Evolutionary conservation across 2,797 vertebrate genomes (phyloP).

Genomic region (Fundulus diaphanus): DNA sequence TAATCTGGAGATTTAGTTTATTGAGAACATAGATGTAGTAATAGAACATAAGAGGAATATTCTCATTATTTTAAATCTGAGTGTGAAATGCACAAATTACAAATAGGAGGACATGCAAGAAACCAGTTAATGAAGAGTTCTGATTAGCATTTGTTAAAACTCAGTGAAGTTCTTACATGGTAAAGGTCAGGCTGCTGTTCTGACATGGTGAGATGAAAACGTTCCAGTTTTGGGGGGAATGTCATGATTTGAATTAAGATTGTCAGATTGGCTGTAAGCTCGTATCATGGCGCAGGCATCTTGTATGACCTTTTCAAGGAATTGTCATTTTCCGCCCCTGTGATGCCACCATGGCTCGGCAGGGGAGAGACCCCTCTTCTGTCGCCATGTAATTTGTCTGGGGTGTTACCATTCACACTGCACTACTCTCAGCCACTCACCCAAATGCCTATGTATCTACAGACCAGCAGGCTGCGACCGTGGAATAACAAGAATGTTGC

Average conservation of each 20-base stretch:
- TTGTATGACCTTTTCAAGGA: slow-evolving; percentile 87
- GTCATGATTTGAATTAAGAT: slow-evolving; percentile 90
- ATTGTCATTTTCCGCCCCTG: slow-evolving; percentile 87
- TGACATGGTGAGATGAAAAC: slow-evolving; percentile 81
- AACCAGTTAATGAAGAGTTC: slow-evolving; percentile 76
- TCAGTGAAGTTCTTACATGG: slow-evolving; percentile 78
- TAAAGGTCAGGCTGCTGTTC: slow-evolving; percentile 81
- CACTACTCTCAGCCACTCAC: slow-evolving; percentile 70
- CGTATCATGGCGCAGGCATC: slow-evolving; percentile 79
- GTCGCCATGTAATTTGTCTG: slow-evolving; percentile 80
- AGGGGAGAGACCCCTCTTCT: slow-evolving; percentile 75
- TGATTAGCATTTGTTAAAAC: slow-evolving; percentile 86
- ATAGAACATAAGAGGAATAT: slow-evolving; percentile 66
- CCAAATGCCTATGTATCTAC: slow-evolving; percentile 76
- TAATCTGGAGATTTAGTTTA: slow-evolving; percentile 58
- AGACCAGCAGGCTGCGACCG: slow-evolving; percentile 81
- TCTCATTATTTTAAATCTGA: slow-evolving; percentile 62
- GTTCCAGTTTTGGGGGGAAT: slow-evolving; percentile 79
- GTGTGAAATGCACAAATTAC: slow-evolving; percentile 70
- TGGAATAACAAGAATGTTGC: slow-evolving; percentile 75
- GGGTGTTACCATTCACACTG: slow-evolving; percentile 83
- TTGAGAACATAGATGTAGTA: slow-evolving; percentile 58
- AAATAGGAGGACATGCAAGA: slow-evolving; percentile 37
- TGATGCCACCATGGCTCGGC: slow-evolving; percentile 83
- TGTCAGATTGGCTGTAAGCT: slow-evolving; percentile 85